Evolutionary conservation across 2,797 vertebrate species (phyloP).

Genomic region (Erpetoichthys calabaricus): DNA sequence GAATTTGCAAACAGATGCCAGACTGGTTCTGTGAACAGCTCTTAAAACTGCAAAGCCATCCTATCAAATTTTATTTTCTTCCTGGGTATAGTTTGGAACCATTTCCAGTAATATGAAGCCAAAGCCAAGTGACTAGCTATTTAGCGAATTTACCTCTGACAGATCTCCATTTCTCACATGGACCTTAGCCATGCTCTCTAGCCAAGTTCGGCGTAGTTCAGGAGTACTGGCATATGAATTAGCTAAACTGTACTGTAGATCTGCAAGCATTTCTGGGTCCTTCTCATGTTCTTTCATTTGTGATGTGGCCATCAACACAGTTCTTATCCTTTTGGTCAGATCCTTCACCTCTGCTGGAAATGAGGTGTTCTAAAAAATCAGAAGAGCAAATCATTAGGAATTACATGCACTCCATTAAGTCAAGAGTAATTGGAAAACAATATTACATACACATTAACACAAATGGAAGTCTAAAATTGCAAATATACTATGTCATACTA

Average conservation of each 20-base stretch:
- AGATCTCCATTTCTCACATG: constrained; percentile 72
- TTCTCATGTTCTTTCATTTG: constrained; percentile 88
- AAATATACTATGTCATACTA: too few relatives aligned
- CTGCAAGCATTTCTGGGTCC: constrained; percentile 77
- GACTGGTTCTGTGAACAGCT: too few relatives aligned
- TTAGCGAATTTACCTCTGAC: constrained; percentile 56
- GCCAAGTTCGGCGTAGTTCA: constrained; percentile 70
- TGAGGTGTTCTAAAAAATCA: constrained; percentile 56
- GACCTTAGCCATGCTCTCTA: constrained; percentile 82
- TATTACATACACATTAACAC: too few relatives aligned
- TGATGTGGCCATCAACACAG: constrained; percentile 75
- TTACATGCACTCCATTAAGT: too few relatives aligned
- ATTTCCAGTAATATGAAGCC: too few relatives aligned
- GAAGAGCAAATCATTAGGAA: constrained; percentile 4
- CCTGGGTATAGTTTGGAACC: too few relatives aligned
- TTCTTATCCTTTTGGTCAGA: constrained; percentile 72
- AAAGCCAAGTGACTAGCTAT: not conserved
- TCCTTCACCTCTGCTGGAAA: constrained; percentile 80
- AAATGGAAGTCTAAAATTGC: too few relatives aligned
- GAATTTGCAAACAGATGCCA: too few relatives aligned
- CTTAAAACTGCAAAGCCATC: too few relatives aligned
- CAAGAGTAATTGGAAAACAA: too few relatives aligned
- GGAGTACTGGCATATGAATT: constrained; percentile 80
- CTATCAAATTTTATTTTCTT: too few relatives aligned
- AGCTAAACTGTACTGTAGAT: constrained; percentile 76